Base-by-base conservation (phyloP, 2,888 invertebrate genomes). In the Steromphala cineraria region DNA sequence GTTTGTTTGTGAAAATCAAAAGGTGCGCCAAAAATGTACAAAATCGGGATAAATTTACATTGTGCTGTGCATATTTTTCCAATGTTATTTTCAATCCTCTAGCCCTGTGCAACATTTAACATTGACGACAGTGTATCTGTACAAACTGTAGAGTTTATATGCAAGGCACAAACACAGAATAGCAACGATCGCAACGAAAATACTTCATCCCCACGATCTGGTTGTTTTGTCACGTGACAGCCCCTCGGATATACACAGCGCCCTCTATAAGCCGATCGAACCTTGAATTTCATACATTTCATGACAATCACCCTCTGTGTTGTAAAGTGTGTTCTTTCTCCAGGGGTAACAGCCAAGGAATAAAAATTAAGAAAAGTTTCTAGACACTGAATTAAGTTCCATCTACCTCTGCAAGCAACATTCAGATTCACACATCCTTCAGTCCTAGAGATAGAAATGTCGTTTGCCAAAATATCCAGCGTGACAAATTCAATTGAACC, bases 11-110 rank as follows among this genome's bases (percentile, higher is more conserved):
- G 31, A 71, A 71, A 36, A 71, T 71, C 71, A 71, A 71, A 71
- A 71, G 71, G 31, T 71, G 71, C 71, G 71, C 71, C 71, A 71
- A 71, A 71, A 71, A 71, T 71, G 71, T 71, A 71, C 71, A 71
- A 71, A 71, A 71, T 71, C 71, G 28, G 71, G 71, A 71, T 71
- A 71, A 71, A 71, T 71, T 71, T 71, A 71, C 40, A 71, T 40
- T 40, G 71, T 71, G 71, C 71, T 71, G 71, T 71, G 71, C 19
- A 71, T 71, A 71, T 71, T 71, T 71, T 71, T 71, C 31, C 71
- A 71, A 71, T 71, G 28, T 71, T 36, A 56, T 40, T 40, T 71
- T 36, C 31, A 71, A 40, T 71, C 71, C 71, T 71, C 36, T 21
- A 40, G 19, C 36, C 31, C 36, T 36, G 31, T 36, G 28, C 31